phyloP scores from a whole-genome alignment of 2,797 vertebrate species.

The Sebastiscus tertius region DNA sequence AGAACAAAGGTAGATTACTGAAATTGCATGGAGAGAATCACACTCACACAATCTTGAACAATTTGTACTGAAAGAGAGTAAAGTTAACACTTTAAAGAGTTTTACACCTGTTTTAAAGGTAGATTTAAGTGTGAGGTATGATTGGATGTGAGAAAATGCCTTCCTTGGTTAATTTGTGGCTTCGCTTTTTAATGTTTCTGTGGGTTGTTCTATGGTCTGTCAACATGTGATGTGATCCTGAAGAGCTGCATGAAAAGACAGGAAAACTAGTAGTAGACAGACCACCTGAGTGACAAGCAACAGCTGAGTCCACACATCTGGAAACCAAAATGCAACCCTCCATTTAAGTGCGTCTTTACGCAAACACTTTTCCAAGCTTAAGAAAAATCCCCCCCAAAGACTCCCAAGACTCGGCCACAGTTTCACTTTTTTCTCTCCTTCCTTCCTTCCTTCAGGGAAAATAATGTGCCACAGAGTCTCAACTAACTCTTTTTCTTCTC shows the following conservation, averaged over 20 bases:
- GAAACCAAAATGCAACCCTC: slow-evolving; percentile 71
- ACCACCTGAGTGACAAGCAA: slow-evolving; percentile 90
- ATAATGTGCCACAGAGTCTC: neutral
- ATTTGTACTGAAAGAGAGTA: neutral
- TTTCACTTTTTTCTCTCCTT: slow-evolving; percentile 27
- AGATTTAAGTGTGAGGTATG: neutral
- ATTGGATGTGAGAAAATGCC: neutral
- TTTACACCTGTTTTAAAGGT: slow-evolving; percentile 12
- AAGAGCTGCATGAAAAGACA: slow-evolving; percentile 16
- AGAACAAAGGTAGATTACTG: neutral
- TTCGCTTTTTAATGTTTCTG: slow-evolving; percentile 33
- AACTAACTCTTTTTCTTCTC: neutral
- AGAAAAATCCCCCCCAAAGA: slow-evolving; percentile 3
- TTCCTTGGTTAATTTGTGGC: slow-evolving; percentile 32
- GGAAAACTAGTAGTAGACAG: slow-evolving; percentile 15
- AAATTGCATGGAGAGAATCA: neutral
- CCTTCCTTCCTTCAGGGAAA: neutral
- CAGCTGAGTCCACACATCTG: slow-evolving; percentile 93
- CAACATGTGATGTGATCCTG: slow-evolving; percentile 34
- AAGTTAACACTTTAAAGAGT: neutral
- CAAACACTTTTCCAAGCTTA: slow-evolving; percentile 41
- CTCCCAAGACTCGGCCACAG: slow-evolving; percentile 1
- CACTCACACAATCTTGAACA: neutral
- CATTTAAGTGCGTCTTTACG: slow-evolving; percentile 71
- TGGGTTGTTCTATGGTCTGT: slow-evolving; percentile 52